Conservation (phyloP, 2,797 vertebrate species). For the Chelon auratus region DNA sequence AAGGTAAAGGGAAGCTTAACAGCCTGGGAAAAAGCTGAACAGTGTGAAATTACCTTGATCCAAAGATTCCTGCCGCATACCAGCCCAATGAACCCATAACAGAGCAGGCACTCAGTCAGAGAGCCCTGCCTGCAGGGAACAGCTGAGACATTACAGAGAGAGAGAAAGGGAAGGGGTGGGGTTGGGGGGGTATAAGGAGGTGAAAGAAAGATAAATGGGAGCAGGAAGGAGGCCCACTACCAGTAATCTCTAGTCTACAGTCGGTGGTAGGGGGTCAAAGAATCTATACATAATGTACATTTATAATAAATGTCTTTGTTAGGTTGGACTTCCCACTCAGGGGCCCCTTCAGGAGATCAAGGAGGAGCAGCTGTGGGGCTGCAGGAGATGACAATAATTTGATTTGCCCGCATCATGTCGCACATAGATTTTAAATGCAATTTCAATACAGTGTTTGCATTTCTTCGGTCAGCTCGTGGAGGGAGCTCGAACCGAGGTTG, state of each 20-base stretch:
- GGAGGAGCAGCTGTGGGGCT: slow-evolving; percentile 29
- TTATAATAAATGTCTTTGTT: slow-evolving; percentile 42
- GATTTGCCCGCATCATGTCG: background rate
- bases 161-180: slow-evolving; percentile 7
- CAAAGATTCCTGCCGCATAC: slow-evolving; percentile 89
- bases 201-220: slow-evolving; percentile 77
- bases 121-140: slow-evolving; percentile 78
- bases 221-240: slow-evolving; percentile 76
- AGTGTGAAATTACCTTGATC: slow-evolving; percentile 90
- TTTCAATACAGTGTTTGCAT: background rate
- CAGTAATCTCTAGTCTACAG: slow-evolving; percentile 64
- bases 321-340: slow-evolving; percentile 16
- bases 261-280: slow-evolving; percentile 58
- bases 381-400: slow-evolving; percentile 7
- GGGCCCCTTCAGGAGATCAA: slow-evolving; percentile 15
- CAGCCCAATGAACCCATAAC: slow-evolving; percentile 89
- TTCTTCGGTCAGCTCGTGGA: background rate
- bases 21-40: slow-evolving; percentile 88
- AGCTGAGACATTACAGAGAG: slow-evolving; percentile 80
- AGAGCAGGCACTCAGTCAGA: slow-evolving; percentile 80
- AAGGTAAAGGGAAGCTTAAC: slow-evolving; percentile 89
- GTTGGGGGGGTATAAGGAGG: slow-evolving; percentile 43
- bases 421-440: background rate
- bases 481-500: no score
- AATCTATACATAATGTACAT: slow-evolving; percentile 67